Conservation (phyloP, 2,888 invertebrate genomes). For the Amiota communis region DNA sequence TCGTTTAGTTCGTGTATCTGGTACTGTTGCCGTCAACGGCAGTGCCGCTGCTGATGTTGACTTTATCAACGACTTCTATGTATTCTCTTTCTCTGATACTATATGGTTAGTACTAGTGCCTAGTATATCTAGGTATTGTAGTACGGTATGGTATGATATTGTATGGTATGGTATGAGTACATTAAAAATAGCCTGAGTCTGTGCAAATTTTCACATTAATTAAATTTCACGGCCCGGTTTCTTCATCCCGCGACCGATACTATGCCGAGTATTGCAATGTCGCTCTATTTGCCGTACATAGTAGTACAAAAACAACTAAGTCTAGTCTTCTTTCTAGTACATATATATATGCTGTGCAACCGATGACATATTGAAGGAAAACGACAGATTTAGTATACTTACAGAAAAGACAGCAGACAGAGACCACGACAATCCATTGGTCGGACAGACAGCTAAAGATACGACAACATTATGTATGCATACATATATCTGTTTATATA, state of each 20-base stretch:
- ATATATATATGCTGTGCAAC: slow-evolving; percentile 25
- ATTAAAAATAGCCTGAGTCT: slow-evolving; percentile 68
- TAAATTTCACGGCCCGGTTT: slow-evolving; percentile 54
- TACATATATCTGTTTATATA: background rate
- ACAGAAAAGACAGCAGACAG: slow-evolving; percentile 42
- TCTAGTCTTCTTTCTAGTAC: background rate
- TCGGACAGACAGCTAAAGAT: background rate
- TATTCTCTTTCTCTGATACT: background rate
- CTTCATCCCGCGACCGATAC: background rate
- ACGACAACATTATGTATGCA: background rate
- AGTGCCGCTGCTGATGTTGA: background rate
- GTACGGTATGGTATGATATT: too few relatives aligned
- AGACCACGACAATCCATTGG: too few relatives aligned
- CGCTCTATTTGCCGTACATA: slow-evolving; percentile 1
- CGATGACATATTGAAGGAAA: slow-evolving; percentile 68
- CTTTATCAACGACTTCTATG: background rate
- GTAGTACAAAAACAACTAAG: background rate
- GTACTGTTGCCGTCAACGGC: background rate
- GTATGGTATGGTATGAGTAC: slow-evolving; percentile 50
- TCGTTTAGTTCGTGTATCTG: background rate
- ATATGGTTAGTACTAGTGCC: slow-evolving; percentile 1
- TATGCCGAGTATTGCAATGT: background rate
- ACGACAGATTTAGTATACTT: slow-evolving; percentile 67
- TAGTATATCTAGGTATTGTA: background rate
- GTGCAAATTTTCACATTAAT: slow-evolving; percentile 70